phyloP scores from a whole-genome alignment of 2,797 vertebrate species.

The Phalloptychus januarius region DNA sequence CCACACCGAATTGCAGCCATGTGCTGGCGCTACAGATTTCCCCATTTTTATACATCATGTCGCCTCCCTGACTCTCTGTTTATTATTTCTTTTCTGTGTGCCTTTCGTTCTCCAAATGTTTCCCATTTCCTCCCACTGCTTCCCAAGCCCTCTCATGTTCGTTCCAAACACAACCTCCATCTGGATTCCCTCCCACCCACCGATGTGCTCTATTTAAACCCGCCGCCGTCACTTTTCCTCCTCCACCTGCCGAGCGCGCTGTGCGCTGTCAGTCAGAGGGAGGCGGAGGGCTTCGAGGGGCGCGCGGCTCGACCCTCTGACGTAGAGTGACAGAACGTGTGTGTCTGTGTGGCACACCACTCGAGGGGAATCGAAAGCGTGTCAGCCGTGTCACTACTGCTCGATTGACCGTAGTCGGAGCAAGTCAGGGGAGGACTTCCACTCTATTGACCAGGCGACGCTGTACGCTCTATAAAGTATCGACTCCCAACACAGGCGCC shows the following conservation, averaged over 20 bases:
- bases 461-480: conserved; percentile 76
- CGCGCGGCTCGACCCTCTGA: conserved; percentile 21
- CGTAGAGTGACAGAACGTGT: conserved; percentile 27
- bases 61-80: conserved; percentile 21
- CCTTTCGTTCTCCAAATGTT: not conserved
- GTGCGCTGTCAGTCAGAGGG: conserved; percentile 57
- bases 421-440: conserved; percentile 75
- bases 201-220: conserved; percentile 55
- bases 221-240: conserved; percentile 37
- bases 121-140: not conserved
- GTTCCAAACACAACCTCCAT: conserved; percentile 27
- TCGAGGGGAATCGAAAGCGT: conserved; percentile 62
- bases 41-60: conserved; percentile 60
- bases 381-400: conserved; percentile 67
- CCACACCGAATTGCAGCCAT: conserved; percentile 46
- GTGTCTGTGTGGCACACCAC: conserved; percentile 20
- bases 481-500: conserved; percentile 62
- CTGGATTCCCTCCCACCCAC: conserved; percentile 45
- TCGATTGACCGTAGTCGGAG: conserved; percentile 75
- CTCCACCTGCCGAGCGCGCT: conserved; percentile 46
- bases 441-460: conserved; percentile 71
- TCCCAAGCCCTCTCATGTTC: conserved; percentile 20
- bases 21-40: conserved; percentile 68
- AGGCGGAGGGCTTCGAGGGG: conserved; percentile 26
- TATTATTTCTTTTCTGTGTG: conserved; percentile 18